These are phyloP conservation scores for Mustelus asterias DNA, from an alignment of 2,113 vertebrate genomes.

Conservation along the genomic window DNA sequence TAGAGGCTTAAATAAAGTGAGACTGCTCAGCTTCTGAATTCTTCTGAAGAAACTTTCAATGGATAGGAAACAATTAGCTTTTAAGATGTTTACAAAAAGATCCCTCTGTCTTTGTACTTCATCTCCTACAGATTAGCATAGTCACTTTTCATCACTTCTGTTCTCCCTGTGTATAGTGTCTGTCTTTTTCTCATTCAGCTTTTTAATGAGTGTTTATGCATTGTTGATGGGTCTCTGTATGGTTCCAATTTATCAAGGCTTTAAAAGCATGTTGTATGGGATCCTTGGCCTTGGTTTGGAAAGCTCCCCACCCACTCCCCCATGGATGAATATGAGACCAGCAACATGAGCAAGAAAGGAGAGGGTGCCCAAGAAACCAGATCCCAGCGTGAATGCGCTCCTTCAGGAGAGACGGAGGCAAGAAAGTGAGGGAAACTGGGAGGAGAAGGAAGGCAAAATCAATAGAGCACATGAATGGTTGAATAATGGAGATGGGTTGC, in stretches of 20 bases:
- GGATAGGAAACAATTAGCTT: conserved; percentile 16
- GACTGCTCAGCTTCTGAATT: background rate
- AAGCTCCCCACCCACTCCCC: background rate
- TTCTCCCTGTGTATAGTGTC: background rate
- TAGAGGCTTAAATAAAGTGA: conserved; percentile 13
- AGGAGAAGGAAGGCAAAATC: background rate
- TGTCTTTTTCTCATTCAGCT: background rate
- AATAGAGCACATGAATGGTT: background rate
- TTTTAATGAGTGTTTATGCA: background rate
- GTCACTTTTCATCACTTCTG: background rate
- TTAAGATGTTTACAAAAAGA: conserved; percentile 25
- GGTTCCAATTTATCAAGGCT: background rate
- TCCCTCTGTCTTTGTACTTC: background rate
- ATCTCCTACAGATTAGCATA: conserved; percentile 11
- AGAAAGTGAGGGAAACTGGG: background rate
- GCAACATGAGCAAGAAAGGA: background rate
- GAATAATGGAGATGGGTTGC: background rate
- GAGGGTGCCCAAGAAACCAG: background rate
- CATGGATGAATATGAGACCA: background rate
- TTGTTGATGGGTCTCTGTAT: background rate
- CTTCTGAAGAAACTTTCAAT: conserved; percentile 12
- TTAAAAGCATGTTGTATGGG: background rate
- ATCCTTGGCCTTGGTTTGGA: background rate
- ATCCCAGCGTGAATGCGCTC: background rate
- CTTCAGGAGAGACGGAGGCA: background rate